Base-by-base conservation (phyloP, 1,140 invertebrate species). In the Zaprionus africanus region DNA sequence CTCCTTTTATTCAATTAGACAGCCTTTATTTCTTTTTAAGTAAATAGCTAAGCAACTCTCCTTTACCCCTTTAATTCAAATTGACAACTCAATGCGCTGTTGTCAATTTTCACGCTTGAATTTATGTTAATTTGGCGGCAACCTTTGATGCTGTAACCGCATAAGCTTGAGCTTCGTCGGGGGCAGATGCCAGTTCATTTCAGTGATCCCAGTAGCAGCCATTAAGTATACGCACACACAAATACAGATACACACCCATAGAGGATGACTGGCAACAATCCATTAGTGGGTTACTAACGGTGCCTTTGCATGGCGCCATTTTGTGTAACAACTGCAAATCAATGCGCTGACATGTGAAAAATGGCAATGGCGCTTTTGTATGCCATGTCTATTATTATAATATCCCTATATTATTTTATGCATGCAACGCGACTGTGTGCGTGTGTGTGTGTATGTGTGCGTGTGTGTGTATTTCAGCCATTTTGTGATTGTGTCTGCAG, bases 301-400 rank as follows among this genome's bases (percentile, higher is more conserved):
- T 65, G 66, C 72, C 76, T 57, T 13, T 46, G 34, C 22, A 62
- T 53, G 74, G 38, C 74, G 74, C 78, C 74, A 88, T 87, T 88
- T 87, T 84, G 84, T 81, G 83, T 84, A 88, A 84, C 81, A 87
- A 87, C 84, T 88, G 85, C 78, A 87, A 88, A 84, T 87, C 84
- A 87, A 87, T 87, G 81, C 62, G 56, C 81, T 76, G 78, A 81
- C 81, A 87, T 87, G 78, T 87, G 84, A 90, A 88, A 88, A 88
- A 90, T 90, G 85, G 81, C 75, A 76, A 87, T 67, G 54, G 59
- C 54, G 69, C 75, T 63, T 69, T 88, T 87, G 78, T 88, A 65
- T 87, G 78, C 74, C 77, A 90, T 84, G 81, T 84, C 85, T 88
- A 88, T 88, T 88, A 88, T 88, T 90, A 88, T 90, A 88, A 88